Evolutionary conservation across 2,113 vertebrate species (phyloP).

Genomic region (Leiothrix lutea): DNA sequence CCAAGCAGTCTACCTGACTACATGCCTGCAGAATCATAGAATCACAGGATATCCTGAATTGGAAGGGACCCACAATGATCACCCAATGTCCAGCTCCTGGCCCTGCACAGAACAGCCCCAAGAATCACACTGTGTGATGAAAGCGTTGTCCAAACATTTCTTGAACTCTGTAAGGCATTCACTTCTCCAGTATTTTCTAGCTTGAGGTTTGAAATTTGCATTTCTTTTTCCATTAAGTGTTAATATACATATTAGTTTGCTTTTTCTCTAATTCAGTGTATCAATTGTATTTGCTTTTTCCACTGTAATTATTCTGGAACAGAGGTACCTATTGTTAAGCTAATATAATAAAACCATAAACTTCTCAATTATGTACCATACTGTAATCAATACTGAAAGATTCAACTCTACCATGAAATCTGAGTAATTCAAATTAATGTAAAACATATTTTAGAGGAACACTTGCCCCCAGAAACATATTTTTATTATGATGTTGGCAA

Average conservation of each 20-base stretch:
- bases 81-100: fast-evolving
- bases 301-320: background rate
- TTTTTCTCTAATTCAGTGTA: background rate
- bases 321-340: background rate
- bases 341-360: background rate
- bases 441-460: background rate
- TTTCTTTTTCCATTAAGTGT: background rate
- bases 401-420: background rate
- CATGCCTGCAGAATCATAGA: background rate
- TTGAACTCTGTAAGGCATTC: background rate
- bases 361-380: background rate
- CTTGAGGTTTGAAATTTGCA: background rate
- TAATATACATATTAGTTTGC: background rate
- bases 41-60: background rate
- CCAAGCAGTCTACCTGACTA: background rate
- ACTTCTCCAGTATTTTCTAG: background rate
- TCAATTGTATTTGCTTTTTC: background rate
- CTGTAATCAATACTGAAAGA: background rate
- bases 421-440: background rate
- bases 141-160: fast-evolving
- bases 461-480: background rate
- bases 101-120: background rate
- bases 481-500: background rate
- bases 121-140: background rate
- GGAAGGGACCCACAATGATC: background rate